These are phyloP conservation scores for Sebastes diaconus DNA, from an alignment of 2,797 vertebrate species.

Conservation along the genomic window DNA sequence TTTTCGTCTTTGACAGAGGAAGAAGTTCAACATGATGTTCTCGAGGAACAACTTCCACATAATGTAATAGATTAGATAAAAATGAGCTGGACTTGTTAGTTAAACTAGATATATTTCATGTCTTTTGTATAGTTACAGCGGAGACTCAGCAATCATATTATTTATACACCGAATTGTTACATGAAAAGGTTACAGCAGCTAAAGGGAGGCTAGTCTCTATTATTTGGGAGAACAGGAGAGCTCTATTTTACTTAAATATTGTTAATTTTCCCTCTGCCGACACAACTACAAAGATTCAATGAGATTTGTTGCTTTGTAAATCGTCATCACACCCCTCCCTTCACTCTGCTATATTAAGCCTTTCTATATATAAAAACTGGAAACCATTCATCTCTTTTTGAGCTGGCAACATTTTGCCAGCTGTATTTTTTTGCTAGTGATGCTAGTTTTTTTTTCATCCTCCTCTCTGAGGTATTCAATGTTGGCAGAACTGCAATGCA, in stretches of 20 bases:
- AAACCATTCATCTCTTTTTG: not conserved
- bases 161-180: not conserved
- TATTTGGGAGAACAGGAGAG: not conserved
- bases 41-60: not conserved
- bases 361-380: not conserved
- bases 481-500: not conserved
- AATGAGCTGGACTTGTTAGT: not conserved
- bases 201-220: not conserved
- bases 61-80: not conserved
- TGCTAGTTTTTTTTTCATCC: not conserved
- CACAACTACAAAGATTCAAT: not conserved
- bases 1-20: slow-evolving; percentile 1
- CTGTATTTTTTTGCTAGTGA: not conserved
- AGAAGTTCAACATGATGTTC: not conserved
- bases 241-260: not conserved
- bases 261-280: not conserved
- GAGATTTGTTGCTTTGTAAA: not conserved
- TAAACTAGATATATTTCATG: not conserved
- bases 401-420: not conserved
- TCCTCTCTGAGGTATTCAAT: not conserved
- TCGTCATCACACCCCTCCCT: not conserved
- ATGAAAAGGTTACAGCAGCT: not conserved
- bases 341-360: not conserved
- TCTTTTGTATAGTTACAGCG: not conserved
- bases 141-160: not conserved